Evolutionary conservation across 2,797 vertebrate species (phyloP), one percentile per base, ranked within the genome.

Genomic region (Acanthurus lineatus): DNA sequence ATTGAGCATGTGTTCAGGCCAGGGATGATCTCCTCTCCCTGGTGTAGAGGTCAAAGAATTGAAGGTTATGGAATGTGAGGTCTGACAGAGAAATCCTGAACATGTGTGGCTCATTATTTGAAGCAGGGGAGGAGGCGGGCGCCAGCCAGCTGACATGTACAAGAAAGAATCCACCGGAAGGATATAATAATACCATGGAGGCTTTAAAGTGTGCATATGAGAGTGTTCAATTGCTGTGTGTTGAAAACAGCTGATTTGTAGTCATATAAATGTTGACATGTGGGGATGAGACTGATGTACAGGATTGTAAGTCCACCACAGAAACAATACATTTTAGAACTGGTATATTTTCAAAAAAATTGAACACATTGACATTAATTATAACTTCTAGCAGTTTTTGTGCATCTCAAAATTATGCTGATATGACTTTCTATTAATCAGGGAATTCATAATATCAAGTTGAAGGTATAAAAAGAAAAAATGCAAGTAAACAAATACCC

Each of bases 41-140:
- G 17, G 9, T 9, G 11, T 15, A 20, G 28, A 72, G 80, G 62
- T 66, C 66, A 48, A 22, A 15, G 32, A 57, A 57, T 79, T 74
- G 51, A 79, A 80, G 74, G 48, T 16, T 66, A 58, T 75, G 79
- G 77, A 81, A 86, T 87, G 77, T 63, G 58, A 84, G 72, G 58
- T 64, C 65, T 76, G 51, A 45, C 53, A 60, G 44, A 35, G 32
- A 35, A 35, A 93, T 86, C 78, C 77, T 89, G 92, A 95, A 93
- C 82, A 90, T 81, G 82, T 89, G 86, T 91, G 92, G 91, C 88
- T 77, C 44, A 77, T 94, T 92, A 89, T 71, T 90, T 49, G 17
- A 88, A 89, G 86, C 86, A 73, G 89, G 86, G 86, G 66, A 69
- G 53, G 22, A 84, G 89, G 83, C 92, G 93, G 92, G 86, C 69